Percentiles rank a stretch among this genome's conserved stretches.
Evolutionary conservation across 2,797 vertebrate genomes (phyloP).

Genomic region (Loris lydekkerianus): DNA sequence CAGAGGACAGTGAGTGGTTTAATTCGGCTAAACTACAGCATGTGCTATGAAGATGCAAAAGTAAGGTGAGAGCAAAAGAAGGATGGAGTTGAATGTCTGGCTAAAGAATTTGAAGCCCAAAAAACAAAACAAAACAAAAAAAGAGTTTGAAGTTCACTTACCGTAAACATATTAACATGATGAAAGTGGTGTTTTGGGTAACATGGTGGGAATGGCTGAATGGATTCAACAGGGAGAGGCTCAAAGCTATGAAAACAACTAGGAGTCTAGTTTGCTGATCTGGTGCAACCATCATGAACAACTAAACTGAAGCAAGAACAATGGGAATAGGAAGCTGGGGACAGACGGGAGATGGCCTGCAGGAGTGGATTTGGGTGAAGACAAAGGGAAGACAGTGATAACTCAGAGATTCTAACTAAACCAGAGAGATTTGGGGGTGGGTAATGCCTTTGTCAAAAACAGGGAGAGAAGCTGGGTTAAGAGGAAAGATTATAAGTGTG

Average conservation of each 20-base stretch:
- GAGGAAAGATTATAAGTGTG: background rate
- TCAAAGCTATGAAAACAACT: conserved; percentile 26
- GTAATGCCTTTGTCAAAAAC: conserved; percentile 16
- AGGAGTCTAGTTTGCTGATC: background rate
- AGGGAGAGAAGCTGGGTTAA: background rate
- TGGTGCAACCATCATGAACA: background rate
- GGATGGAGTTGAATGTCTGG: background rate
- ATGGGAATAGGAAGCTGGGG: background rate
- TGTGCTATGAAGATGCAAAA: conserved; percentile 6
- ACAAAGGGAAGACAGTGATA: background rate
- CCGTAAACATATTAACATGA: background rate
- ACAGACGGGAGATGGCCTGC: background rate
- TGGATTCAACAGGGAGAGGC: background rate
- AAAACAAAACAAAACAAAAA: too few relatives aligned
- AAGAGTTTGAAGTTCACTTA: background rate
- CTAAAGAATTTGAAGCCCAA: background rate
- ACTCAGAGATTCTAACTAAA: conserved; percentile 14
- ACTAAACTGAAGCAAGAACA: background rate
- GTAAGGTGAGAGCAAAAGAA: background rate
- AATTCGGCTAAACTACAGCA: background rate
- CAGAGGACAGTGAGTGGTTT: background rate
- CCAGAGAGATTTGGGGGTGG: background rate
- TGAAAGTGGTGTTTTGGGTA: background rate
- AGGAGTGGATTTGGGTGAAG: conserved; percentile 24
- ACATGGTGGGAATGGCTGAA: background rate